Percentiles rank a stretch among this genome's conserved stretches.
These are phyloP conservation scores for Drosophila neonasuta DNA, from an alignment of 2,888 invertebrate genomes.

Conservation along the genomic window DNA sequence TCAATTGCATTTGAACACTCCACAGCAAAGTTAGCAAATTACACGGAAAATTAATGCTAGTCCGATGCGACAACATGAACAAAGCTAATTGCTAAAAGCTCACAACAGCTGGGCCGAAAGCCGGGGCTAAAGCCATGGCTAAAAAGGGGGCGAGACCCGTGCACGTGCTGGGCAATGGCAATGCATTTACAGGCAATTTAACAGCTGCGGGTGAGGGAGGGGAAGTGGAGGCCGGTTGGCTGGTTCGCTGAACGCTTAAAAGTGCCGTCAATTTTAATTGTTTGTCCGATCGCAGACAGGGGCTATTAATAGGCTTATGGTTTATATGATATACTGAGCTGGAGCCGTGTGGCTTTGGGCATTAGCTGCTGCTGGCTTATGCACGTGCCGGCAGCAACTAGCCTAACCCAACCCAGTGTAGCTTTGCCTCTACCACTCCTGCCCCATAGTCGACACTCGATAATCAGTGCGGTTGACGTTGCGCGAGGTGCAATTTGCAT, in stretches of 20 bases:
- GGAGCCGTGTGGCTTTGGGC: slow-evolving; percentile 60
- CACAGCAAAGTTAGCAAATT: slow-evolving; percentile 6
- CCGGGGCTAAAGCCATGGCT: slow-evolving; percentile 26
- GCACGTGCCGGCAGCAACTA: slow-evolving; percentile 8
- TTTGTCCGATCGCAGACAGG: slow-evolving; percentile 74
- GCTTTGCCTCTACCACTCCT: not conserved
- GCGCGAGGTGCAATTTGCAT: slow-evolving; percentile 64
- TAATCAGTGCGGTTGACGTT: slow-evolving; percentile 64
- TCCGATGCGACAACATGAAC: slow-evolving; percentile 18
- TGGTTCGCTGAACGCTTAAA: slow-evolving; percentile 50
- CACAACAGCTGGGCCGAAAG: slow-evolving; percentile 10
- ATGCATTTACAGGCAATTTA: slow-evolving; percentile 69
- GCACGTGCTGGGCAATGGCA: slow-evolving; percentile 46
- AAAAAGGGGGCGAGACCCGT: slow-evolving; percentile 40
- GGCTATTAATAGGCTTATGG: slow-evolving; percentile 76
- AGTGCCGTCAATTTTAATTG: slow-evolving; percentile 75
- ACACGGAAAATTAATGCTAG: slow-evolving; percentile 12
- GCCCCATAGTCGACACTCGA: slow-evolving; percentile 49
- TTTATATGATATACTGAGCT: slow-evolving; percentile 67
- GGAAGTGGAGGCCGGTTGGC: not conserved
- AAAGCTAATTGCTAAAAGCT: slow-evolving; percentile 35
- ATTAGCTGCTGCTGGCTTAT: slow-evolving; percentile 45
- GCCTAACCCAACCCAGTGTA: not conserved
- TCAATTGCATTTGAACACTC: slow-evolving; percentile 10
- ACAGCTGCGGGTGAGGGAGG: slow-evolving; percentile 33